phyloP scores from a whole-genome alignment of 2,113 vertebrate genomes.

The Heterochromis multidens region DNA sequence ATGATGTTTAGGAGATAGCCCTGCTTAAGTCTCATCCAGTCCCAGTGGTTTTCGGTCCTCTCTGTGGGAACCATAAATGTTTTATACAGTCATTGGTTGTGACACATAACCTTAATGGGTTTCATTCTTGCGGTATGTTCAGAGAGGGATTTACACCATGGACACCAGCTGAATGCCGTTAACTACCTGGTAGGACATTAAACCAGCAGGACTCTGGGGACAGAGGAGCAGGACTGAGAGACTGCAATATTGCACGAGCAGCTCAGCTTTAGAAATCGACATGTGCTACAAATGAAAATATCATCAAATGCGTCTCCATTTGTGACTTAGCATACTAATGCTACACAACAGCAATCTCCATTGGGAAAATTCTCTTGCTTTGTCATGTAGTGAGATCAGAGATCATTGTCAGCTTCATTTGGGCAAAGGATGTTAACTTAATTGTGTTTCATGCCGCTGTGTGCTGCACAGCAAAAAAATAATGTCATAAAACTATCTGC shows the following conservation, averaged over 20 bases:
- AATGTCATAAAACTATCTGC: background rate
- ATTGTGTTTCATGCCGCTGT: background rate
- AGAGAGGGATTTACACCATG: slow-evolving; percentile 3
- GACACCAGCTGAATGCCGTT: slow-evolving; percentile 18
- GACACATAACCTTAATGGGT: slow-evolving; percentile 9
- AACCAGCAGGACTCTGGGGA: slow-evolving; percentile 20
- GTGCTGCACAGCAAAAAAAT: background rate
- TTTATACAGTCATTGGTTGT: background rate
- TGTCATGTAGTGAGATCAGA: background rate
- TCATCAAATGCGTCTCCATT: background rate
- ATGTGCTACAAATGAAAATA: background rate
- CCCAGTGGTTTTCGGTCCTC: background rate
- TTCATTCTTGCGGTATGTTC: slow-evolving; percentile 19
- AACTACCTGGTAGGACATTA: slow-evolving; percentile 34
- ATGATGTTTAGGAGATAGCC: background rate
- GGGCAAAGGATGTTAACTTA: background rate
- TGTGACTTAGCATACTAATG: background rate
- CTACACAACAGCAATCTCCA: background rate
- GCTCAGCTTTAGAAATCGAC: background rate
- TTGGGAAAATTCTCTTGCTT: background rate
- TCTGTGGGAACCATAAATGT: background rate
- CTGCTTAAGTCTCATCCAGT: background rate
- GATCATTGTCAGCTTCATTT: slow-evolving; percentile 3
- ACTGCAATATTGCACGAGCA: background rate
- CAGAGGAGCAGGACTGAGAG: background rate